These are phyloP conservation scores for Ptyas mucosa DNA, from an alignment of 2,113 vertebrate species.

Conservation along the genomic window DNA sequence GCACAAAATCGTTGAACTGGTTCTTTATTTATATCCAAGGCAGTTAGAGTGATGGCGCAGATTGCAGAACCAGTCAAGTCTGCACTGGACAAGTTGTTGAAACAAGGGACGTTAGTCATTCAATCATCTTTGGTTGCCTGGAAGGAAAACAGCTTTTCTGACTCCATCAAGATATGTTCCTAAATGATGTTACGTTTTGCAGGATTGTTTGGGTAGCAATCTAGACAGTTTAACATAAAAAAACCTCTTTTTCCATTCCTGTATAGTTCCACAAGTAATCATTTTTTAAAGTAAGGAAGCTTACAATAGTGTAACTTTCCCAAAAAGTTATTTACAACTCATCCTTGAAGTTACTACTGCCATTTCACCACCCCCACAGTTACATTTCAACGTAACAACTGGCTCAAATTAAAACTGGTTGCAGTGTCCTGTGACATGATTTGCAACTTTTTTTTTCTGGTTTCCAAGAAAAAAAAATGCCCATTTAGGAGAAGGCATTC, in stretches of 20 bases:
- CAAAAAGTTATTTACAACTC: no score
- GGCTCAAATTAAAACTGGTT: no score
- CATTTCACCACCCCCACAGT: no score
- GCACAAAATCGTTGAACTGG: not conserved
- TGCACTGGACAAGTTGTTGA: not conserved
- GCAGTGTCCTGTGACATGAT: no score
- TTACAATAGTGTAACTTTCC: not conserved
- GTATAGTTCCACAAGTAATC: not conserved
- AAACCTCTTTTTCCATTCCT: not conserved
- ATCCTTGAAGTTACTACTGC: no score
- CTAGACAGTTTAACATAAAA: not conserved
- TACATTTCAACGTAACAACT: no score
- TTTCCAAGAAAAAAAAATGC: no score
- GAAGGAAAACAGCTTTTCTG: not conserved
- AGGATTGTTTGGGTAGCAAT: not conserved
- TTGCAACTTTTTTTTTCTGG: no score
- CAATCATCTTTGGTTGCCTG: not conserved
- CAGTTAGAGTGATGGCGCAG: not conserved
- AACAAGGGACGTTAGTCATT: not conserved
- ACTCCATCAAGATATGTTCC: not conserved
- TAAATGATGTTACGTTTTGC: not conserved
- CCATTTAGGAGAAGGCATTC: no score
- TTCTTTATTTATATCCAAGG: not conserved
- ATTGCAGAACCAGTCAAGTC: not conserved
- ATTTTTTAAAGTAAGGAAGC: not conserved